These are phyloP conservation scores for Drosophila pectinifera DNA, from an alignment of 1,140 invertebrate species.

Conservation along the genomic window DNA sequence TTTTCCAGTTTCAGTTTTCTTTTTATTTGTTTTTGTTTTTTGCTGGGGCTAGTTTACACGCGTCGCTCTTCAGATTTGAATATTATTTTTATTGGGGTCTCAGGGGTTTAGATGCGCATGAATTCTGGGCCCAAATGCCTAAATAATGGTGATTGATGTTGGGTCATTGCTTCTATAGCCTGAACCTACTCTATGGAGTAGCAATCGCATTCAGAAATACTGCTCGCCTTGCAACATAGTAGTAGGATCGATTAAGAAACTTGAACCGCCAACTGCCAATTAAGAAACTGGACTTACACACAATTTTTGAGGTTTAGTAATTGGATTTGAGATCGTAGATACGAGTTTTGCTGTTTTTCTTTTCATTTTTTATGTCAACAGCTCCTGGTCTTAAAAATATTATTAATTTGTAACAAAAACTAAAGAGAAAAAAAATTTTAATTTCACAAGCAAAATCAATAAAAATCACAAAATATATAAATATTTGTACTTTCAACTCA, in stretches of 20 bases:
- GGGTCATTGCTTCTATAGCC: conserved; percentile 6
- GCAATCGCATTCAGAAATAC: conserved; percentile 10
- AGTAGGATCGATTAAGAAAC: conserved; percentile 25
- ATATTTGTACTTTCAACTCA: no score
- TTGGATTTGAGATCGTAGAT: not conserved
- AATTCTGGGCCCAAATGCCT: conserved; percentile 18
- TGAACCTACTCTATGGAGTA: not conserved
- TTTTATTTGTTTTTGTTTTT: conserved; percentile 25
- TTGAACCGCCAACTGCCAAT: conserved; percentile 29
- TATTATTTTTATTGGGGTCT: conserved; percentile 4
- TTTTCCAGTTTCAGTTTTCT: conserved; percentile 51
- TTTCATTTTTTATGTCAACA: not conserved
- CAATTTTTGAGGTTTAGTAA: not conserved
- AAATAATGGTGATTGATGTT: conserved; percentile 30
- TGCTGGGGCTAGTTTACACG: conserved; percentile 25
- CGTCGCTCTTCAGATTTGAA: conserved; percentile 15
- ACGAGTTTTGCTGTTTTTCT: not conserved
- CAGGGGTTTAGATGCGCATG: conserved; percentile 12
- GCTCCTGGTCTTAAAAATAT: not conserved
- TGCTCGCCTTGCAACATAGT: conserved; percentile 26
- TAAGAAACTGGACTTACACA: conserved; percentile 24
- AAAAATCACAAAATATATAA: no score
- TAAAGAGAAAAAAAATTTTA: not conserved
- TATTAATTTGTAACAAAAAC: not conserved
- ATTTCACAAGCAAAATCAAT: no score